Evolutionary conservation across 2,797 vertebrate genomes (phyloP).

Genomic region (Iguana delicatissima): DNA sequence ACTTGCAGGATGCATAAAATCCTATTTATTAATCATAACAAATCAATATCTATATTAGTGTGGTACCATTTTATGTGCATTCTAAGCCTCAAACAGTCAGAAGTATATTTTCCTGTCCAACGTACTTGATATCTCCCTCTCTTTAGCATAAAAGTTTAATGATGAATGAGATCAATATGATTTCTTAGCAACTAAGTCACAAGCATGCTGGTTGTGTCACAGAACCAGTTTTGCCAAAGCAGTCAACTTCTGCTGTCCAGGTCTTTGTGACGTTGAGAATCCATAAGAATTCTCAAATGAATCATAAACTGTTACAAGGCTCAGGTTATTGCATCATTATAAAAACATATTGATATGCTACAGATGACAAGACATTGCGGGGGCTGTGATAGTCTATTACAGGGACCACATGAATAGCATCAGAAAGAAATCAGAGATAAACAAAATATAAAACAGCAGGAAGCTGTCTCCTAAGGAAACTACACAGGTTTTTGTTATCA

Average conservation of each 20-base stretch:
- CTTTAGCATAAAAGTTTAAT: slow-evolving; percentile 81
- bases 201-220: slow-evolving; percentile 73
- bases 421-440: slow-evolving; percentile 59
- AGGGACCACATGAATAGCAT: slow-evolving; percentile 55
- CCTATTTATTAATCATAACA: slow-evolving; percentile 72
- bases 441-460: slow-evolving; percentile 66
- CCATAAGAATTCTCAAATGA: slow-evolving; percentile 83
- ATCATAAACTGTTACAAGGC: slow-evolving; percentile 81
- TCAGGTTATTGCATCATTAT: slow-evolving; percentile 83
- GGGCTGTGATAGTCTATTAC: slow-evolving; percentile 59
- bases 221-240: slow-evolving; percentile 77
- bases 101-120: slow-evolving; percentile 54
- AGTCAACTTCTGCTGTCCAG: slow-evolving; percentile 79
- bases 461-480: slow-evolving; percentile 54
- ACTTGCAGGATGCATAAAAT: slow-evolving; percentile 66
- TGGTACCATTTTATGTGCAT: slow-evolving; percentile 57
- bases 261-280: slow-evolving; percentile 78
- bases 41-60: slow-evolving; percentile 56
- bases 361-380: slow-evolving; percentile 75
- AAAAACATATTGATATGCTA: slow-evolving; percentile 80
- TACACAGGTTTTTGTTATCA: neutral
- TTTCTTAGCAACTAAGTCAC: slow-evolving; percentile 81
- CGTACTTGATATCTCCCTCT: slow-evolving; percentile 26
- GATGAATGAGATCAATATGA: slow-evolving; percentile 76
- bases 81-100: slow-evolving; percentile 61